These are phyloP conservation scores for Tetragnatha versicolor DNA, from an alignment of 1,140 invertebrate genomes.

Conservation along the genomic window DNA sequence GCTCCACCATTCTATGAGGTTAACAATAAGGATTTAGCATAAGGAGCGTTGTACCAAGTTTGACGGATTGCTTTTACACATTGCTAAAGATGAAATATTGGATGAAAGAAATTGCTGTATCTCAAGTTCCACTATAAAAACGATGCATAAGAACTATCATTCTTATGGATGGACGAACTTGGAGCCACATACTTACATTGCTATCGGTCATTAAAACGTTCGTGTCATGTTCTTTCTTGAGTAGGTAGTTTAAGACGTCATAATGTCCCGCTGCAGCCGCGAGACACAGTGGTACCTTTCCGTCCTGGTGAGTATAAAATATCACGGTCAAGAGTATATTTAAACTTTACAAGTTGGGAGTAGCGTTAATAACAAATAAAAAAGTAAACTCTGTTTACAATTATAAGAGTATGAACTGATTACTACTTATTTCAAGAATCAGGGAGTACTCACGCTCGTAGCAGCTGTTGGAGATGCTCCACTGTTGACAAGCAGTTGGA, in stretches of 20 bases:
- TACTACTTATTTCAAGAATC: not conserved
- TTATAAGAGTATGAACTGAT: not conserved
- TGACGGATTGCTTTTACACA: no score
- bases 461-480: constrained; percentile 93
- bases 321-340: no score
- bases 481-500: constrained; percentile 92
- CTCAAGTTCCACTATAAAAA: no score
- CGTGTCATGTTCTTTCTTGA: constrained; percentile 97
- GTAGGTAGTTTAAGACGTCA: constrained; percentile 91
- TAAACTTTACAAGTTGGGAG: no score
- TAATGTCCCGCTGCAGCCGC: constrained; percentile 96
- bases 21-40: no score
- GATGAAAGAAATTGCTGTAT: no score
- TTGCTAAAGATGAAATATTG: no score
- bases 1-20: no score
- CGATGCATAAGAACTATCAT: no score
- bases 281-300: constrained; percentile 95
- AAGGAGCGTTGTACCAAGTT: no score
- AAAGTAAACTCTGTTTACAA: not conserved
- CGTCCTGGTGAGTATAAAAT: constrained; percentile 69
- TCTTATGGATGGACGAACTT: no score
- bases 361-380: not conserved
- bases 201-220: constrained; percentile 96
- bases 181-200: constrained; percentile 76
- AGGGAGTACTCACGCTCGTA: constrained; percentile 70